Conservation (phyloP, 2,888 invertebrate genomes). For the Drosophila atripex region DNA sequence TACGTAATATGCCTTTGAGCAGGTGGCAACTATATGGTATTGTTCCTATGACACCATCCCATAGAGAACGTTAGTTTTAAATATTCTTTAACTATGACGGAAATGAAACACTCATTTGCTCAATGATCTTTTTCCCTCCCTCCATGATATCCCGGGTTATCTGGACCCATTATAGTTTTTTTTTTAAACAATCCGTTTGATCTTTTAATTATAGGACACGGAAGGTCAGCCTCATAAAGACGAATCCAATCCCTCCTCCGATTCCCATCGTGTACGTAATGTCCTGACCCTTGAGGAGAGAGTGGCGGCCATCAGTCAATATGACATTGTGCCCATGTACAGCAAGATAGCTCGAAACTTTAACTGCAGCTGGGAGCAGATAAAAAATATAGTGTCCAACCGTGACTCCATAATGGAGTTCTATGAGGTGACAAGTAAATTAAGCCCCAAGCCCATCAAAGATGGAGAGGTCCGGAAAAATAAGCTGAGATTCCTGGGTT, state of each 20-base stretch:
- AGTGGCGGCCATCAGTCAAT: constrained; percentile 79
- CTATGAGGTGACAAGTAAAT: constrained; percentile 70
- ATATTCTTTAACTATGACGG: too few relatives aligned
- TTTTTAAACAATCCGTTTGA: not conserved
- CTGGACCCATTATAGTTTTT: not conserved
- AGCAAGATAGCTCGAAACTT: constrained; percentile 81
- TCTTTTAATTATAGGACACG: constrained; percentile 45
- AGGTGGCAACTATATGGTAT: too few relatives aligned
- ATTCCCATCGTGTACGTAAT: constrained; percentile 71
- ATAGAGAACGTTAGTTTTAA: too few relatives aligned
- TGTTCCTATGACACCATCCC: too few relatives aligned
- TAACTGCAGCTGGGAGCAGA: constrained; percentile 82
- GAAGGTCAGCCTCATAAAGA: constrained; percentile 17
- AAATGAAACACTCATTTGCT: too few relatives aligned
- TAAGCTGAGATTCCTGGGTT: constrained; percentile 78
- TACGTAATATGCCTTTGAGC: too few relatives aligned
- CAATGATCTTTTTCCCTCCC: too few relatives aligned
- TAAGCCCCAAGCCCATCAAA: constrained; percentile 46
- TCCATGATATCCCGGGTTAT: too few relatives aligned
- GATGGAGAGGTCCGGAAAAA: constrained; percentile 67
- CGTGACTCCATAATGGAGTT: constrained; percentile 80
- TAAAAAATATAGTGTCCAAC: constrained; percentile 80
- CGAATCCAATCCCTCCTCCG: constrained; percentile 7
- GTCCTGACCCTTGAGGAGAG: constrained; percentile 80
- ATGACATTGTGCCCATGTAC: constrained; percentile 81